Evolutionary conservation across 2,797 vertebrate species (phyloP).

Genomic region (Esox lucius): DNA sequence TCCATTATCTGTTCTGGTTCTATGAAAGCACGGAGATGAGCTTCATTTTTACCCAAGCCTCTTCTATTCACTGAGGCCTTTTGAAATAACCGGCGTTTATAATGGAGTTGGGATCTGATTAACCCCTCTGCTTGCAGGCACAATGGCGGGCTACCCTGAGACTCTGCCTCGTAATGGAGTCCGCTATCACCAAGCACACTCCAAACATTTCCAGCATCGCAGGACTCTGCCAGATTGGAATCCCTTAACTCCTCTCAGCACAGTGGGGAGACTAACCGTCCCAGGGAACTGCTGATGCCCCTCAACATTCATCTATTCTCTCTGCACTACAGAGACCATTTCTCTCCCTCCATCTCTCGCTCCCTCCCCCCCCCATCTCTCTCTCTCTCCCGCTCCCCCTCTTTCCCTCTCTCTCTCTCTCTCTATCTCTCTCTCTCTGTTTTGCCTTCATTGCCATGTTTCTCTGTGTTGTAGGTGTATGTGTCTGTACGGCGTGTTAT

Average conservation of each 20-base stretch:
- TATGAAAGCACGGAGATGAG: conserved; percentile 60
- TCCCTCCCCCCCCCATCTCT: neutral
- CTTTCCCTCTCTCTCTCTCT: neutral
- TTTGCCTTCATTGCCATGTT: conserved; percentile 60
- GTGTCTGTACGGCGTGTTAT: conserved; percentile 18
- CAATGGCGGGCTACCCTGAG: conserved; percentile 72
- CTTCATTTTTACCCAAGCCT: conserved; percentile 65
- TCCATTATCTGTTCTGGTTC: conserved; percentile 66
- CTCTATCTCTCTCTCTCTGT: conserved; percentile 18
- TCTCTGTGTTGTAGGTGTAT: conserved; percentile 44
- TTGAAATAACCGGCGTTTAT: conserved; percentile 71
- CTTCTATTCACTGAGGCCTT: conserved; percentile 73
- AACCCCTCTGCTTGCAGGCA: conserved; percentile 69
- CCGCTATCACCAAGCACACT: conserved; percentile 70
- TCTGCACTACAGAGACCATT: conserved; percentile 44
- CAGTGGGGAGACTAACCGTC: conserved; percentile 71
- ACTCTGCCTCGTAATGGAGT: conserved; percentile 71
- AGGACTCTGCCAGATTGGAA: conserved; percentile 73
- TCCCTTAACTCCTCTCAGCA: conserved; percentile 71
- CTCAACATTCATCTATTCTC: conserved; percentile 72
- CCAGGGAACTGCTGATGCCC: conserved; percentile 67
- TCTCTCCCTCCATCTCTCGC: neutral
- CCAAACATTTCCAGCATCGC: conserved; percentile 69
- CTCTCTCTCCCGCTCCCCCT: neutral
- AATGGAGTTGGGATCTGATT: conserved; percentile 74